These are phyloP conservation scores for Leptopilina syphax DNA, from an alignment of 2,888 invertebrate genomes.

Conservation along the genomic window DNA sequence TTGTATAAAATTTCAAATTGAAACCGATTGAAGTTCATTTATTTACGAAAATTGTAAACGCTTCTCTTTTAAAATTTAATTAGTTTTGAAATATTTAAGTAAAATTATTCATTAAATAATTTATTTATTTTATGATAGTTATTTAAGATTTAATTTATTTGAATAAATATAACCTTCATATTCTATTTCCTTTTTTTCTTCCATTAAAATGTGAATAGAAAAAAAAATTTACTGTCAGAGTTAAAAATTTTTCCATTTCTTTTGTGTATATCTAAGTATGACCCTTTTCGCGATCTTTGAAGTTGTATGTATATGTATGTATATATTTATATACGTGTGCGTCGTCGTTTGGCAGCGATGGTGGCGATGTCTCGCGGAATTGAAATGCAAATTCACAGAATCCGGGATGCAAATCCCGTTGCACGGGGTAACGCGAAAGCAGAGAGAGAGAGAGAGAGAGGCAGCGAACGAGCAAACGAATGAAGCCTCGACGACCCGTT, in stretches of 20 bases:
- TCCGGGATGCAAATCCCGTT: conserved; percentile 76
- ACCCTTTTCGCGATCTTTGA: conserved; percentile 51
- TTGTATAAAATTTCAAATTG: too few species aligned
- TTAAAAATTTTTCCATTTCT: not conserved
- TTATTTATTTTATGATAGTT: too few species aligned
- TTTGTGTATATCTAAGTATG: conserved; percentile 8
- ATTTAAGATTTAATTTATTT: too few species aligned
- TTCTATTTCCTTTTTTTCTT: too few species aligned
- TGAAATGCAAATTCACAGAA: conserved; percentile 76
- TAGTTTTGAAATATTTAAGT: too few species aligned
- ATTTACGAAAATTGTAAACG: too few species aligned
- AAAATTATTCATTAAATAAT: too few species aligned
- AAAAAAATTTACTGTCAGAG: not conserved
- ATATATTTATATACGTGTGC: conserved; percentile 67
- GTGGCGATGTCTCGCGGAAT: conserved; percentile 72
- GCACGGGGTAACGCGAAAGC: conserved; percentile 58
- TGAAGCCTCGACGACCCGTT: conserved; percentile 53
- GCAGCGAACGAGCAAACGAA: conserved; percentile 51
- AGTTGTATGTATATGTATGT: conserved; percentile 60
- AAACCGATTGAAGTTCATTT: too few species aligned
- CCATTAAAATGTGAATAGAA: too few species aligned
- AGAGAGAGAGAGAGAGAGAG: conserved; percentile 43
- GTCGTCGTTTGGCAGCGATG: conserved; percentile 72
- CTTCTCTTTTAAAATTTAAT: too few species aligned
- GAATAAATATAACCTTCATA: too few species aligned